A percentile compares a stretch with the other conserved stretches of the same genome.
Conservation (phyloP, 2,888 invertebrate genomes). For the Tridacna gigas region DNA sequence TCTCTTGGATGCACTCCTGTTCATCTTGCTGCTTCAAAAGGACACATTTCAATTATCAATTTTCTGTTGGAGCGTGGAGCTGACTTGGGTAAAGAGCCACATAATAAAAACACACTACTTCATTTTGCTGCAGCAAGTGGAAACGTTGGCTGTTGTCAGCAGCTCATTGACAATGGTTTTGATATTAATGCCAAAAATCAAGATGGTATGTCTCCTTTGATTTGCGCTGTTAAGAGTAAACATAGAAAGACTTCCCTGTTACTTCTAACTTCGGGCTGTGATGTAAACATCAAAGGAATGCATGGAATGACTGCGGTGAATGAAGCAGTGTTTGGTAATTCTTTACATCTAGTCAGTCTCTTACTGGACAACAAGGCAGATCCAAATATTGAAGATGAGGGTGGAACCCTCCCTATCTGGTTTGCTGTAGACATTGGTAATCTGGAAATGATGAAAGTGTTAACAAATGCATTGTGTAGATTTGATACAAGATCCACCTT, state of each 20-base stretch:
- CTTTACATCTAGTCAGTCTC: conserved; percentile 76
- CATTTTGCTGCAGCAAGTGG: conserved; percentile 81
- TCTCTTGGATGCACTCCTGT: conserved; percentile 79
- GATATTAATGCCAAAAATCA: conserved; percentile 75
- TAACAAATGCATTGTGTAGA: conserved; percentile 94
- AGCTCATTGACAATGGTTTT: conserved; percentile 70
- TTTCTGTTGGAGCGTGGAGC: conserved; percentile 77
- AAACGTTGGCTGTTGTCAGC: conserved; percentile 74
- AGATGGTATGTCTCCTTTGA: conserved; percentile 79
- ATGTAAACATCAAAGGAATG: conserved; percentile 71
- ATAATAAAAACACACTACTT: conserved; percentile 76
- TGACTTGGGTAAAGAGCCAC: conserved; percentile 72
- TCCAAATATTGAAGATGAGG: conserved; percentile 79
- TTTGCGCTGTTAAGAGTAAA: conserved; percentile 76
- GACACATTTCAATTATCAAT: conserved; percentile 74
- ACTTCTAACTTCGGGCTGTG: conserved; percentile 76
- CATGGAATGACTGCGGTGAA: conserved; percentile 83
- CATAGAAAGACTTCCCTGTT: conserved; percentile 73
- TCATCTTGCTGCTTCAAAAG: conserved; percentile 80
- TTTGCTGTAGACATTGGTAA: conserved; percentile 81
- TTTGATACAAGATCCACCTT: conserved; percentile 91
- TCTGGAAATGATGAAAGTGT: conserved; percentile 69
- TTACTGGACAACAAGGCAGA: conserved; percentile 80
- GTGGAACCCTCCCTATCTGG: conserved; percentile 82
- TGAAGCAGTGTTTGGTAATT: conserved; percentile 82